A percentile compares a stretch with the other conserved stretches of the same genome.
Evolutionary conservation across 1,140 invertebrate genomes (phyloP).

Genomic region (Drosophila lini): DNA sequence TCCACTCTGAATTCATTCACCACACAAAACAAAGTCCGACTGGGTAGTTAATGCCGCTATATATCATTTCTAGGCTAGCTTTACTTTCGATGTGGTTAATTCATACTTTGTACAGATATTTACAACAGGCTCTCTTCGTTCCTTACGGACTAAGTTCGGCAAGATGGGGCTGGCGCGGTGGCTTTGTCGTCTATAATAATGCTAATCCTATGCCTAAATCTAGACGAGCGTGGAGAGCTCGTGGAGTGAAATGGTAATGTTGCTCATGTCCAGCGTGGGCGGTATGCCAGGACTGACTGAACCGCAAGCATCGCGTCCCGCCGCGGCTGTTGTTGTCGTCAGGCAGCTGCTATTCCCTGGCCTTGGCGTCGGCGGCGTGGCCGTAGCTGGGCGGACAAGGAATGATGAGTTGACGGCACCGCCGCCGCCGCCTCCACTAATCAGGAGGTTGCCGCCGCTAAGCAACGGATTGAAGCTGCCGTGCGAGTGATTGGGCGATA

Average conservation of each 20-base stretch:
- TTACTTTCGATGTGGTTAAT: constrained; percentile 23
- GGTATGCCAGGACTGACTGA: constrained; percentile 88
- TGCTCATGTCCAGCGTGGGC: constrained; percentile 88
- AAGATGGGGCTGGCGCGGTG: constrained; percentile 52
- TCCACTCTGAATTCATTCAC: too few species aligned
- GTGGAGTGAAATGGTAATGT: constrained; percentile 88
- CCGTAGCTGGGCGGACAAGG: constrained; percentile 84
- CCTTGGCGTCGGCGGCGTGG: constrained; percentile 85
- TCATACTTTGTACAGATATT: constrained; percentile 67
- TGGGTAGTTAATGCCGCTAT: neutral
- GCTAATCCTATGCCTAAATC: constrained; percentile 7
- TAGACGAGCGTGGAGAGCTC: constrained; percentile 89
- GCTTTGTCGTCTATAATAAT: constrained; percentile 44
- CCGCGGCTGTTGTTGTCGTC: neutral
- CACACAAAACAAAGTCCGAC: too few species aligned
- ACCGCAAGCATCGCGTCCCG: constrained; percentile 86
- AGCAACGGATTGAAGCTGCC: constrained; percentile 82
- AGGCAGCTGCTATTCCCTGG: constrained; percentile 48
- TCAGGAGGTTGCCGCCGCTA: constrained; percentile 38
- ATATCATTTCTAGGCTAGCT: neutral
- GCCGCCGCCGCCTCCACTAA: constrained; percentile 23
- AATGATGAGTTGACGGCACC: constrained; percentile 72
- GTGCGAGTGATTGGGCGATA: constrained; percentile 83
- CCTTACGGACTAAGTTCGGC: constrained; percentile 37
- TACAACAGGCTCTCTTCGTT: constrained; percentile 41